Base-by-base conservation (phyloP, 2,113 vertebrate species). In the Esox niger region DNA sequence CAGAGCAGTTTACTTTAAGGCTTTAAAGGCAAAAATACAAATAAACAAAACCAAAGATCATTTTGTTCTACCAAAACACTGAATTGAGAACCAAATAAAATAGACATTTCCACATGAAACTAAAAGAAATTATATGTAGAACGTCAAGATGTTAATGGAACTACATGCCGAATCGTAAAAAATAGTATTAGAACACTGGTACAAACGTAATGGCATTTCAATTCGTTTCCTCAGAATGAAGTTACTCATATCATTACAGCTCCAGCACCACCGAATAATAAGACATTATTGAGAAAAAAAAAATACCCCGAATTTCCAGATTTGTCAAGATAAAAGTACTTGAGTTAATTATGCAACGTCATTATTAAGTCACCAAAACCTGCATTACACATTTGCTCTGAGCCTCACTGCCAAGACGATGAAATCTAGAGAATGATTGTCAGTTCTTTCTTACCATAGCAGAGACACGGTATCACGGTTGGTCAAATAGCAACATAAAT, bases 361-460 rank as follows among this genome's bases (percentile, higher is more conserved):
- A 15, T 43, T 15, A 43, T 17, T 1, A 15, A 1, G 3, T 43
- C 38, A 43, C 15, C 17, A 43, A 43, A 43, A 43, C 15, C 38
- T 43, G 38, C 15, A 43, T 15, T 15, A 17, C 38, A 43, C 13
- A 43, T 43, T 0, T 43, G 17, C 15, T 43, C 55, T 57, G 31
- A 54, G 20, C 3, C 1, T 32, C 6, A 38, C 27, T 9, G 21
- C 20, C 31, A 9, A 52, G 2, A 15, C 2, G 1, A 7, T 43
- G 20, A 70, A 62, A 62, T 38, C 2, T 69, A 64, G 33, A 13
- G 59, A 27, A 77, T 64, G 72, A 79, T 76, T 80, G 79, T 81
- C 73, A 62, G 63, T 68, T 58, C 31, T 60, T 68, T 63, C 33
- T 56, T 46, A 75, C 65, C 46, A 66, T 11, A 26, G 29, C 59